phyloP scores from a whole-genome alignment of 1,140 invertebrate genomes.

The Micrasema longulum region DNA sequence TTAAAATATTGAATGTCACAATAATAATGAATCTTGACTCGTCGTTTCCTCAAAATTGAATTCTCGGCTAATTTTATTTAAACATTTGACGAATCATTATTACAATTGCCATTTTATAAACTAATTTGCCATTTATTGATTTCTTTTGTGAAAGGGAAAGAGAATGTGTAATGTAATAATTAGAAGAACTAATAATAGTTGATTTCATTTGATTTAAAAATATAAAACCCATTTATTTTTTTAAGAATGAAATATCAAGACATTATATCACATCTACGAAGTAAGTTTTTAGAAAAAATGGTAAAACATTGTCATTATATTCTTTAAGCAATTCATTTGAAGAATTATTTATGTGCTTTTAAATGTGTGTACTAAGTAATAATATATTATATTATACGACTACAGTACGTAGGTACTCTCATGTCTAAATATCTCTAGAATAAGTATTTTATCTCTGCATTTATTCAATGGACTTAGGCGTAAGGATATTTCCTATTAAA shows the following conservation, averaged over 20 bases:
- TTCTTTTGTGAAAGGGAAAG: too few species aligned
- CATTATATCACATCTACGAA: not conserved
- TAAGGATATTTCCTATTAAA: slow-evolving; percentile 20
- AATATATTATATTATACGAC: not conserved
- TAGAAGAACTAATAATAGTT: too few species aligned
- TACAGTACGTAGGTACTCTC: slow-evolving; percentile 5
- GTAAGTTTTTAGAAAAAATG: too few species aligned
- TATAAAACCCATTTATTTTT: slow-evolving; percentile 30
- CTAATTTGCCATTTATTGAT: too few species aligned
- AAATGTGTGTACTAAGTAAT: not conserved
- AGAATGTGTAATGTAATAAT: not conserved
- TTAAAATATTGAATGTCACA: too few species aligned
- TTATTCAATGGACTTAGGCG: slow-evolving; percentile 30
- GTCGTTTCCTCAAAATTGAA: too few species aligned
- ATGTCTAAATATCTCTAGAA: slow-evolving; percentile 21
- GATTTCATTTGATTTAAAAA: too few species aligned
- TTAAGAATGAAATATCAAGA: slow-evolving; percentile 29
- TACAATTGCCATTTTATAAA: too few species aligned
- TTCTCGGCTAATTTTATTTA: too few species aligned
- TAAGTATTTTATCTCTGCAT: slow-evolving; percentile 36
- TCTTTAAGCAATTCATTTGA: not conserved
- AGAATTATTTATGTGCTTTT: slow-evolving; percentile 12
- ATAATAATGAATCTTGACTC: too few species aligned
- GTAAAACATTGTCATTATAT: not conserved
- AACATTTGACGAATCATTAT: too few species aligned